Evolutionary conservation across 2,113 vertebrate genomes (phyloP).

Genomic region (Nyctereutes procyonoides): DNA sequence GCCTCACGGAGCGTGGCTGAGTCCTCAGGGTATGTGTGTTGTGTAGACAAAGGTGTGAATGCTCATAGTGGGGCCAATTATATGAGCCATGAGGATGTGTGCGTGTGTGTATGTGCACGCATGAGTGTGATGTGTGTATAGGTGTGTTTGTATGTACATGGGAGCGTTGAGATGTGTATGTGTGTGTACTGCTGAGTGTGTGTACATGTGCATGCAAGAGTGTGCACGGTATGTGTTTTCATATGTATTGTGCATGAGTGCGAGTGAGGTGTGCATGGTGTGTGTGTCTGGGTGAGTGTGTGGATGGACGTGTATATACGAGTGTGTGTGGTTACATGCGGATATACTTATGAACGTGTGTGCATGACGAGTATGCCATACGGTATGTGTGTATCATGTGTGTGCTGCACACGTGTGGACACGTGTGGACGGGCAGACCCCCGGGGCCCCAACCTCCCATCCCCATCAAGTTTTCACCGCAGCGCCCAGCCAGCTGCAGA

Average conservation of each 20-base stretch:
- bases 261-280: background rate
- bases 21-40: background rate
- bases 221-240: background rate
- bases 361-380: background rate
- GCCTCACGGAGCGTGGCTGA: fast-evolving
- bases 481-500: fast-evolving
- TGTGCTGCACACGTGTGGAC: background rate
- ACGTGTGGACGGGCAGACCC: background rate
- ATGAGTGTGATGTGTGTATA: background rate
- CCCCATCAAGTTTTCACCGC: fast-evolving
- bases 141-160: background rate
- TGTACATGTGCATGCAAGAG: background rate
- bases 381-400: background rate
- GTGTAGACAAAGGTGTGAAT: fast-evolving
- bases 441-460: background rate
- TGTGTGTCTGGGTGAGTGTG: background rate
- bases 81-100: background rate
- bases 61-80: background rate
- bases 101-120: background rate
- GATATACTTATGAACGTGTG: too few relatives aligned
- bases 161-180: too few relatives aligned
- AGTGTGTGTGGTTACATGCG: background rate
- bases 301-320: fast-evolving
- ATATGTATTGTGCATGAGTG: background rate
- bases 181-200: background rate